Conservation (phyloP, 2,797 vertebrate genomes). For the Phoebastria nigripes region DNA sequence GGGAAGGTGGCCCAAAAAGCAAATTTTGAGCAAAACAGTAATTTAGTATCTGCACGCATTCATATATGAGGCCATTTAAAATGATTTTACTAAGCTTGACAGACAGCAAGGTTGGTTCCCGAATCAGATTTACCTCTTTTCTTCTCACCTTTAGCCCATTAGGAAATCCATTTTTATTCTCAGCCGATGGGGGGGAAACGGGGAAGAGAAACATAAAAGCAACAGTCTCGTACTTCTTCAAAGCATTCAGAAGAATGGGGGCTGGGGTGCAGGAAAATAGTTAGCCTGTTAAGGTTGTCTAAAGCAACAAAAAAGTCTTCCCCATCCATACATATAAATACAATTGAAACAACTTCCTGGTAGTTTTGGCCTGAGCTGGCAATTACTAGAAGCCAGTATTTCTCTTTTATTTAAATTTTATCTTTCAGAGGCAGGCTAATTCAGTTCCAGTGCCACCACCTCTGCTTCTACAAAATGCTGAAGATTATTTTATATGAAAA, state of each 20-base stretch:
- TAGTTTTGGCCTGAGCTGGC: background rate
- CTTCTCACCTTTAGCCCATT: background rate
- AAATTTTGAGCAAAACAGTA: background rate
- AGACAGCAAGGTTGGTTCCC: background rate
- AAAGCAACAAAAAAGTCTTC: background rate
- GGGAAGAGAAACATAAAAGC: background rate
- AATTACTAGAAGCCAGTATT: background rate
- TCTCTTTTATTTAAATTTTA: background rate
- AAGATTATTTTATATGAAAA: background rate
- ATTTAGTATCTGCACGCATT: background rate
- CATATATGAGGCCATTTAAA: background rate
- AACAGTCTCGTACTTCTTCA: background rate
- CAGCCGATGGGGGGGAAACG: accelerated
- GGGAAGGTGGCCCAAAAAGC: background rate
- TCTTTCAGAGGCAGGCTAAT: background rate
- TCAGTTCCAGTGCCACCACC: background rate
- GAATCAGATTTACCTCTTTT: background rate
- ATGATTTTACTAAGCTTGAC: background rate
- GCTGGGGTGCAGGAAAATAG: background rate
- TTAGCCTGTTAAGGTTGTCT: background rate
- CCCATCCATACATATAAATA: background rate
- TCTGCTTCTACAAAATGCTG: background rate
- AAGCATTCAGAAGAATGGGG: background rate
- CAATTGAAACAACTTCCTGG: background rate
- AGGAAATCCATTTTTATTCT: background rate